Evolutionary conservation across 2,888 invertebrate species (phyloP).

Genomic region (Cheilosia pagana): DNA sequence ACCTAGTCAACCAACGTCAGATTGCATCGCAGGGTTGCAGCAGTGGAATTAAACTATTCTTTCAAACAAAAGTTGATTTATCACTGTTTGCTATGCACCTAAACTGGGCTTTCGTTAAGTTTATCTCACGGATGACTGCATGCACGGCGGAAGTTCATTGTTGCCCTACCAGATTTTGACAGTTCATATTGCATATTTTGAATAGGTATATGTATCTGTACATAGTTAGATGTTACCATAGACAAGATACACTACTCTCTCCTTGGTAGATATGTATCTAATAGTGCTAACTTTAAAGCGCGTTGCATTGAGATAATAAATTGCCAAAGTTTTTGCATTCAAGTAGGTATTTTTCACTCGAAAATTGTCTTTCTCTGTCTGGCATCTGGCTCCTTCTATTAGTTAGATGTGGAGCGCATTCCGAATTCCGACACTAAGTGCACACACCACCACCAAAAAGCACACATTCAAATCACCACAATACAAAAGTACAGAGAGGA

Average conservation of each 20-base stretch:
- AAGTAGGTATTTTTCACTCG: too few relatives aligned
- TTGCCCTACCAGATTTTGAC: not conserved
- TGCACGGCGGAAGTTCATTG: constrained; percentile 56
- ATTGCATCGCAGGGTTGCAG: not conserved
- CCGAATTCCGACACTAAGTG: constrained; percentile 57
- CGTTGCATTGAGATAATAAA: too few relatives aligned
- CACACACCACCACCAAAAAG: constrained; percentile 45
- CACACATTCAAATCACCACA: constrained; percentile 32
- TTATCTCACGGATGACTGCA: constrained; percentile 50
- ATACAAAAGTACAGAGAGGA: constrained; percentile 12
- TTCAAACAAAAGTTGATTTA: constrained; percentile 3
- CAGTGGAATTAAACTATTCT: not conserved
- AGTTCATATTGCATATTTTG: too few relatives aligned
- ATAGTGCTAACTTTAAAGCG: too few relatives aligned
- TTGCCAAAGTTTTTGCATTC: too few relatives aligned
- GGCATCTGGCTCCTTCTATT: constrained; percentile 1
- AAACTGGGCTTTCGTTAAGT: constrained; percentile 33
- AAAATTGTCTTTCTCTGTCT: not conserved
- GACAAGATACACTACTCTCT: too few relatives aligned
- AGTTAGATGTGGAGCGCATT: constrained; percentile 36
- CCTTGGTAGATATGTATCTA: too few relatives aligned
- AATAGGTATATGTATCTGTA: too few relatives aligned
- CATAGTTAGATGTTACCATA: too few relatives aligned
- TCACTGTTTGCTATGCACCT: constrained; percentile 25
- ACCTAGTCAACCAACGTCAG: too few relatives aligned